Evolutionary conservation across 2,113 vertebrate species (phyloP), one percentile per base, ranked within the genome.

Genomic region (Mionectes macconnelli): DNA sequence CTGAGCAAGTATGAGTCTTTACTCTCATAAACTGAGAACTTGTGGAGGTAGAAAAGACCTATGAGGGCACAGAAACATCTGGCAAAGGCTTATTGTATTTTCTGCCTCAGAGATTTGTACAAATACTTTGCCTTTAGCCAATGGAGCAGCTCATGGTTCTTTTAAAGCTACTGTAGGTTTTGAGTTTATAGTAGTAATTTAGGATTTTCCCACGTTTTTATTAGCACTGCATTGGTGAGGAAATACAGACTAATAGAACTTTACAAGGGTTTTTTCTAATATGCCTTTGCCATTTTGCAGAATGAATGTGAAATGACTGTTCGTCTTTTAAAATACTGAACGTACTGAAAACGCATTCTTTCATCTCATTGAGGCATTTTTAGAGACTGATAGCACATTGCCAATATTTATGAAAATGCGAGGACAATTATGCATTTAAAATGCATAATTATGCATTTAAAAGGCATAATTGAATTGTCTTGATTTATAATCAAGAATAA

Each of bases 381-480:
- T 91, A 80, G 86, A 87, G 50, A 92, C 86, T 84, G 86, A 73
- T 78, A 90, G 42, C 89, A 15, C 74, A 87, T 92, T 82, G 55
- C 67, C 89, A 86, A 47, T 52, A 59, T 95, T 97, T 96, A 94
- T 96, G 84, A 90, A 81, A 94, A 82, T 56, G 72, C n/a, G 57
- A 90, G 45, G n/a, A 67, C 68, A 95, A 72, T 89, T 94, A 62
- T 40, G 68, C 66, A 79, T 79, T 94, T 87, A 50, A 95, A 93
- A 79, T 89, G 86, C n/a, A 55, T 90, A 90, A 92, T 92, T 91
- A 64, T 40, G 66, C 66, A 77, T 77, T 94, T 87, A 50, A 95
- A 93, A 79, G 86, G 86, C 33, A 55, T 89, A 90, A 92, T 91
- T 91, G 59, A 93, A 76, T 82, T 95, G 70, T 91, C 76, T 83